Percentiles rank a stretch among this genome's conserved stretches.
phyloP scores from a whole-genome alignment of 2,113 vertebrate genomes.

The Malurus elegans region DNA sequence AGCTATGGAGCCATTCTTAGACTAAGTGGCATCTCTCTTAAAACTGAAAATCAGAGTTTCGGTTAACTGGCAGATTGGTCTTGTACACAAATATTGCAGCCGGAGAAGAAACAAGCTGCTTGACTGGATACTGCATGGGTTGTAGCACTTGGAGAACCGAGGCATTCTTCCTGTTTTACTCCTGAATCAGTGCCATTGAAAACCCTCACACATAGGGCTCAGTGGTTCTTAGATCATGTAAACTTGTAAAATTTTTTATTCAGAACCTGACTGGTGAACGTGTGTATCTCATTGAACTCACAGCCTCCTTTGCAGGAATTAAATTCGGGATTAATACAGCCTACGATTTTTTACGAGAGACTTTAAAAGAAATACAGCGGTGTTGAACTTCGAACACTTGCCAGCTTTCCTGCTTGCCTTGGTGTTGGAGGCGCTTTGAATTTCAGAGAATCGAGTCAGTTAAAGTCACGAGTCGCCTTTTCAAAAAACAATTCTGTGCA shows the following conservation, averaged over 20 bases:
- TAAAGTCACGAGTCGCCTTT: background rate
- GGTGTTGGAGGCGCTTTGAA: background rate
- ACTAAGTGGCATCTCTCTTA: background rate
- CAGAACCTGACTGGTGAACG: background rate
- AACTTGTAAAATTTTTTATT: background rate
- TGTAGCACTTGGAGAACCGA: background rate
- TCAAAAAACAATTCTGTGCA: background rate
- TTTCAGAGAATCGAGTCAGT: background rate
- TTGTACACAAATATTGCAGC: background rate
- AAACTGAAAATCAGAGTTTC: background rate
- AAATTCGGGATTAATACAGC: background rate
- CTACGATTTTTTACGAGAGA: background rate
- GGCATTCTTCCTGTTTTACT: background rate
- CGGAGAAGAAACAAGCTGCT: background rate
- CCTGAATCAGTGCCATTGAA: background rate
- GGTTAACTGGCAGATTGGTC: slow-evolving; percentile 11
- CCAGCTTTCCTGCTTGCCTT: background rate
- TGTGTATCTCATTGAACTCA: background rate
- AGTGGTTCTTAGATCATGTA: background rate
- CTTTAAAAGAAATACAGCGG: background rate
- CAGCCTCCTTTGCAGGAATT: background rate
- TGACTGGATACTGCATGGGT: background rate
- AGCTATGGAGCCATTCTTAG: background rate
- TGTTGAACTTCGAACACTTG: background rate
- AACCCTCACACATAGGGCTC: background rate